Percentiles rank a stretch among this genome's conserved stretches.
Conservation (phyloP, 2,113 vertebrate genomes). For the Otocyon megalotis region DNA sequence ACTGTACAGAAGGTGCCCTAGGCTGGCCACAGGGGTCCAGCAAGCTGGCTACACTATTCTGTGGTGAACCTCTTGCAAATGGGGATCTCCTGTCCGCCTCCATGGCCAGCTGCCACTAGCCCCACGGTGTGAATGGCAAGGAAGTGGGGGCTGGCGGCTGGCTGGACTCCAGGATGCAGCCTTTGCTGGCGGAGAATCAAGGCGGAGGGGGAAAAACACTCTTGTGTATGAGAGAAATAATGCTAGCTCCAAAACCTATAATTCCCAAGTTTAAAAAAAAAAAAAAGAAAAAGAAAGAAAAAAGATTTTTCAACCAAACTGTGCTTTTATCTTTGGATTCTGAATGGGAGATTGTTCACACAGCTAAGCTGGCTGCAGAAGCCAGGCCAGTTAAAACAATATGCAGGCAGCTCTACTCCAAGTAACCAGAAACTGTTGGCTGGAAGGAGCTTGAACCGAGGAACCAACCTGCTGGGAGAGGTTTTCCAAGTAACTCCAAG, state of each 20-base stretch:
- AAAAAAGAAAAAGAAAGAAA: constrained; percentile 56
- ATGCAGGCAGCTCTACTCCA: constrained; percentile 85
- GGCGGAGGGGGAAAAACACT: constrained; percentile 80
- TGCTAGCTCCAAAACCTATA: constrained; percentile 86
- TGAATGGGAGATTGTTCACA: constrained; percentile 88
- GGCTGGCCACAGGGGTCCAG: constrained; percentile 77
- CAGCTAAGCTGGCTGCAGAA: constrained; percentile 87
- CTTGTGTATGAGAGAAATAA: constrained; percentile 86
- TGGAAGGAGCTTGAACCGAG: constrained; percentile 81
- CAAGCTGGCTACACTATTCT: constrained; percentile 81
- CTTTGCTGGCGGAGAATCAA: constrained; percentile 85
- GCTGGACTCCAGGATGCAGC: constrained; percentile 84
- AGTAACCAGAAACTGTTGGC: constrained; percentile 89
- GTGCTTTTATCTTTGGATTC: constrained; percentile 87
- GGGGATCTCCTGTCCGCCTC: constrained; percentile 84
- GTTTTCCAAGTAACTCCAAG: constrained; percentile 86
- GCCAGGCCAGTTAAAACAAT: constrained; percentile 89
- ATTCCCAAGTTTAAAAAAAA: constrained; percentile 87
- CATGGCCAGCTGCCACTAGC: constrained; percentile 83
- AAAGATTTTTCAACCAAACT: constrained; percentile 85
- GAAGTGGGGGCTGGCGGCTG: constrained; percentile 76
- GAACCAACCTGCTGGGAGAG: constrained; percentile 89
- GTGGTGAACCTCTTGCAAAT: constrained; percentile 84
- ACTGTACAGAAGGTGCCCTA: constrained; percentile 75
- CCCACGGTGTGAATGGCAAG: constrained; percentile 75